Evolutionary conservation across 1,140 invertebrate species (phyloP), one percentile per base, ranked within the genome.

Genomic region (Brachionus koreanus): DNA sequence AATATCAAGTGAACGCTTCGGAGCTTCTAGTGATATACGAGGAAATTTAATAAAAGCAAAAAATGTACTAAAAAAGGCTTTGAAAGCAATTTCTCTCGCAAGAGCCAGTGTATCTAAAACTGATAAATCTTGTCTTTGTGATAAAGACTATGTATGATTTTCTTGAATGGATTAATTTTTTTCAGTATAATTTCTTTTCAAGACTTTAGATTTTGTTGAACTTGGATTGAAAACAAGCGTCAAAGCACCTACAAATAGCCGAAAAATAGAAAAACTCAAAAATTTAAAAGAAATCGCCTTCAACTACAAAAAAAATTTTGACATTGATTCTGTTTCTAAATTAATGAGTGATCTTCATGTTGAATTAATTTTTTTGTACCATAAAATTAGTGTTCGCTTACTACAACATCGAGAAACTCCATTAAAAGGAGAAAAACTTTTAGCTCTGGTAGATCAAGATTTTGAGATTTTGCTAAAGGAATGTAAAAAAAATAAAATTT

Each of bases 341-440:
- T 35, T 83, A 12, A 83, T 57, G 5, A 39, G 29, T n/a, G 88
- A 88, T 74, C 84, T 88, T 7, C 87, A 88, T 76, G 83, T 87
- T 10, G 88, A 88, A 72, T 84, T 88, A 52, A 84, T 87, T 35
- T 84, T 87, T 33, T 86, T 87, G 84, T 87, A 88, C 83, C 87
- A 88, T 82, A 83, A 87, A 37, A 85, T 88, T 16, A 87, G 87
- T 83, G 83, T 88, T 9, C 86, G 87, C 57, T 84, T 88, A 33
- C 84, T 85, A 35, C 43, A 67, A 16, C 39, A 67, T 19, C 19
- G 23, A 3, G 76, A 67, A 1, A 10, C 10, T 23, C 43, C 52
- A 74, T 19, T 46, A 3, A 74, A 46, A 46, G 33, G 39, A 46
- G 69, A 46, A 12, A 74, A 74, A 74, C 39, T 43, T 25, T 10